phyloP scores from a whole-genome alignment of 2,113 vertebrate genomes.

The Dicerorhinus sumatrensis region DNA sequence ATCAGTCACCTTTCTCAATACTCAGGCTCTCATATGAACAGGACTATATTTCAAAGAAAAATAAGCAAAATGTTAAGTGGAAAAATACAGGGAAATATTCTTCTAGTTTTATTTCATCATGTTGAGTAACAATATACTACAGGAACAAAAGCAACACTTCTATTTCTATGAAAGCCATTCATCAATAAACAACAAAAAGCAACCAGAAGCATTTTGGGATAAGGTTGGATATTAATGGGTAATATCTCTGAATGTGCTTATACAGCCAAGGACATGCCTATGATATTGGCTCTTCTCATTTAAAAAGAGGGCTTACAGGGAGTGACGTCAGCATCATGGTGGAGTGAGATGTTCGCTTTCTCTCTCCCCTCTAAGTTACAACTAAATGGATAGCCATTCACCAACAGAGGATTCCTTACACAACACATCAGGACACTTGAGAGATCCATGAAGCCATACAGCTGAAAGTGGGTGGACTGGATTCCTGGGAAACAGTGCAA shows the following conservation, averaged over 20 bases:
- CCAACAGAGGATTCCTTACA: too few relatives aligned
- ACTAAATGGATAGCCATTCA: too few relatives aligned
- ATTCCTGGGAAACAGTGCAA: too few relatives aligned
- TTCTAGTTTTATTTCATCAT: conserved; percentile 4
- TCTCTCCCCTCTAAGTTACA: too few relatives aligned
- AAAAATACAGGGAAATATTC: conserved; percentile 26
- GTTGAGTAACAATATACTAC: neutral
- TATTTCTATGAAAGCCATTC: conserved; percentile 21
- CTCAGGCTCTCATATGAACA: neutral
- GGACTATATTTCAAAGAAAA: conserved; percentile 30
- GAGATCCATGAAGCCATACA: too few relatives aligned
- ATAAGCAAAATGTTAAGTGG: neutral
- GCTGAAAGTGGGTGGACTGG: too few relatives aligned
- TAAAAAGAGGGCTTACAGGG: conserved; percentile 39
- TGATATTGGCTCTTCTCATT: conserved; percentile 38
- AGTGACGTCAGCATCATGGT: too few relatives aligned
- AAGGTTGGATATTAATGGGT: neutral
- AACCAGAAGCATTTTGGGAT: conserved; percentile 73
- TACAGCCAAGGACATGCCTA: neutral
- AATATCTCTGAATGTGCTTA: conserved; percentile 55
- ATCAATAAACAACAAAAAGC: conserved; percentile 63
- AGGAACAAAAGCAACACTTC: neutral
- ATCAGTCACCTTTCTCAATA: neutral
- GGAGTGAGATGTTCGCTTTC: too few relatives aligned
- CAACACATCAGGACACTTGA: too few relatives aligned